These are phyloP conservation scores for Lithosia quadra DNA, from an alignment of 2,888 invertebrate species.

Conservation along the genomic window DNA sequence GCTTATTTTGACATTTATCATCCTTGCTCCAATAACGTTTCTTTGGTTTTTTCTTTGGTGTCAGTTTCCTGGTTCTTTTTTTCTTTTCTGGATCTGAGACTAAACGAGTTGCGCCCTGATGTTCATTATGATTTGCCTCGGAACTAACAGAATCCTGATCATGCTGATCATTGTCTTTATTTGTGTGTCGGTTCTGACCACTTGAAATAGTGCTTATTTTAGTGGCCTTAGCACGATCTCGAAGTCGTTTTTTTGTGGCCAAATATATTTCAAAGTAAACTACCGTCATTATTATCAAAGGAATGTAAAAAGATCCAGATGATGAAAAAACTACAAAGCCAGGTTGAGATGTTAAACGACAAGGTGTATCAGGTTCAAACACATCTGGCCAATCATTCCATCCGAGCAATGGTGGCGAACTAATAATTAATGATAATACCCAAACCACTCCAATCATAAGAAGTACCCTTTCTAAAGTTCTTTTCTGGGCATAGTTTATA, in stretches of 20 bases:
- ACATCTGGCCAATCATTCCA: constrained; percentile 98
- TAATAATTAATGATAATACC: constrained; percentile 94
- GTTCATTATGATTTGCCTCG: constrained; percentile 93
- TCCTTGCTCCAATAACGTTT: constrained; percentile 85
- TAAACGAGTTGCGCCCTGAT: constrained; percentile 75
- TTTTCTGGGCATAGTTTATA: constrained; percentile 96
- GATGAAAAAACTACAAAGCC: constrained; percentile 97
- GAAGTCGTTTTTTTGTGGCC: constrained; percentile 94
- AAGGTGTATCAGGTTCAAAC: constrained; percentile 92
- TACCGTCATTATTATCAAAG: constrained; percentile 97
- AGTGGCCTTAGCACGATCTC: constrained; percentile 94
- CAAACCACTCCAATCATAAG: constrained; percentile 95
- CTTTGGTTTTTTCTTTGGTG: constrained; percentile 85
- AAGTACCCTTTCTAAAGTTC: constrained; percentile 94
- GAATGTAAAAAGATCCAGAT: constrained; percentile 97
- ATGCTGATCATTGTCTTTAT: constrained; percentile 83
- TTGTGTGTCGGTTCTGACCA: constrained; percentile 75
- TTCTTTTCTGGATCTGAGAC: constrained; percentile 75
- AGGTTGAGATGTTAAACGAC: constrained; percentile 94
- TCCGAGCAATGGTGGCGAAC: constrained; percentile 95
- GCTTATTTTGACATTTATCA: constrained; percentile 79
- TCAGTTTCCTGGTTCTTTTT: constrained; percentile 71
- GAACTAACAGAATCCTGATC: constrained; percentile 94
- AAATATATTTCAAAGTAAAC: constrained; percentile 98
- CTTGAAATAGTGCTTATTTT: constrained; percentile 90